These are phyloP conservation scores for Machaerirhynchus nigripectus DNA, from an alignment of 2,113 vertebrate genomes.

Conservation along the genomic window DNA sequence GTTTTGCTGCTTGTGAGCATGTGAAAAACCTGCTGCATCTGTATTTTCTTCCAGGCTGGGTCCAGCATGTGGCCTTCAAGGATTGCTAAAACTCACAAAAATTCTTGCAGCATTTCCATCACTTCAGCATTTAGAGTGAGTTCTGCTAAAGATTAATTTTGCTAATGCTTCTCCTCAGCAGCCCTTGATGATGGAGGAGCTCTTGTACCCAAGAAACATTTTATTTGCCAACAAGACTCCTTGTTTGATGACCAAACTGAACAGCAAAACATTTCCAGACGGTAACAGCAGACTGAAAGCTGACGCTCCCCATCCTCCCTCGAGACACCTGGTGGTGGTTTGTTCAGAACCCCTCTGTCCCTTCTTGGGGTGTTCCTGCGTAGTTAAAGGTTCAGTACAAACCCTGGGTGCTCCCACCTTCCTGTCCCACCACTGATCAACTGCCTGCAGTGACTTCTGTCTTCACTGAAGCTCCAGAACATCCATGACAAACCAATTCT, in stretches of 20 bases:
- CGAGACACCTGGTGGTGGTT: neutral
- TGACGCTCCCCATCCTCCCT: neutral
- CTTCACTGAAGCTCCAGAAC: neutral
- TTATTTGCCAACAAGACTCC: neutral
- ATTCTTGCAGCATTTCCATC: conserved; percentile 81
- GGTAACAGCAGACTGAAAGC: neutral
- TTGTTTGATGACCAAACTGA: neutral
- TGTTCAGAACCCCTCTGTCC: neutral
- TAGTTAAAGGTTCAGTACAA: neutral
- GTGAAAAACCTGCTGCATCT: neutral
- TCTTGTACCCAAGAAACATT: neutral
- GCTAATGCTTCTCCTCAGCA: neutral
- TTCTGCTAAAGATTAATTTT: neutral
- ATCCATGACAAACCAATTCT: neutral
- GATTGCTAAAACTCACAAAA: conserved; percentile 76
- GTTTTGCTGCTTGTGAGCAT: neutral
- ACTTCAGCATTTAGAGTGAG: conserved; percentile 86
- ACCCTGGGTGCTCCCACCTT: neutral
- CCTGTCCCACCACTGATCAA: neutral
- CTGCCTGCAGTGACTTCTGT: neutral
- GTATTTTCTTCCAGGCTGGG: conserved; percentile 73
- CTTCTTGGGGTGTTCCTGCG: neutral
- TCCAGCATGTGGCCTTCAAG: conserved; percentile 72
- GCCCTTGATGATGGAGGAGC: neutral
- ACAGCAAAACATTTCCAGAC: neutral